Evolutionary conservation across 2,113 vertebrate genomes (phyloP).

Genomic region (Zosterops hypoxanthus): DNA sequence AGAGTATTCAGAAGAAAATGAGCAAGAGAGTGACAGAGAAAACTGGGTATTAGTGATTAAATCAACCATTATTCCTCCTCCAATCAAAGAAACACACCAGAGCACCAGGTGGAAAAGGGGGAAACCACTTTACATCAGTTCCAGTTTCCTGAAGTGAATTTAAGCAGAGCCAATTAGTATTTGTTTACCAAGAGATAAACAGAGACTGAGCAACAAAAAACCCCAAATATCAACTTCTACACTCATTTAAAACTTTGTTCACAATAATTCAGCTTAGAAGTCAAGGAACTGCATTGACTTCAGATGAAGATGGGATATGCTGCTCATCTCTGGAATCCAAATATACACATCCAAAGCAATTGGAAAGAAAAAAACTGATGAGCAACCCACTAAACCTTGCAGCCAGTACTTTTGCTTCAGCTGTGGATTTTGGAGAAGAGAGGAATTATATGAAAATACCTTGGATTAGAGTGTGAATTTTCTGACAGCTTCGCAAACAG

Average conservation of each 20-base stretch:
- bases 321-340: background rate
- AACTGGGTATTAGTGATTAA: background rate
- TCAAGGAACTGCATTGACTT: background rate
- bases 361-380: background rate
- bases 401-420: background rate
- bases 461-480: background rate
- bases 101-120: background rate
- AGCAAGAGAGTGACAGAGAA: background rate
- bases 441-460: background rate
- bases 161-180: background rate
- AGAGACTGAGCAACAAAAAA: background rate
- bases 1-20: background rate
- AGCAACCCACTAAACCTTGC: background rate
- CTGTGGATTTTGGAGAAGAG: background rate
- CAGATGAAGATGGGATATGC: background rate
- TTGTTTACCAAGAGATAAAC: background rate
- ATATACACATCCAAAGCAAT: background rate
- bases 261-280: background rate
- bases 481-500: too few relatives aligned
- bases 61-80: background rate
- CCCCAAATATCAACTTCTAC: background rate
- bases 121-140: background rate
- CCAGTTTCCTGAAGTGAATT: background rate
- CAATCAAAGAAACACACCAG: background rate
- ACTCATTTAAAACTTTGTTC: background rate